Evolutionary conservation across 2,888 invertebrate species (phyloP), one percentile per base, ranked within the genome.

Genomic region (Matsumyia berberina): DNA sequence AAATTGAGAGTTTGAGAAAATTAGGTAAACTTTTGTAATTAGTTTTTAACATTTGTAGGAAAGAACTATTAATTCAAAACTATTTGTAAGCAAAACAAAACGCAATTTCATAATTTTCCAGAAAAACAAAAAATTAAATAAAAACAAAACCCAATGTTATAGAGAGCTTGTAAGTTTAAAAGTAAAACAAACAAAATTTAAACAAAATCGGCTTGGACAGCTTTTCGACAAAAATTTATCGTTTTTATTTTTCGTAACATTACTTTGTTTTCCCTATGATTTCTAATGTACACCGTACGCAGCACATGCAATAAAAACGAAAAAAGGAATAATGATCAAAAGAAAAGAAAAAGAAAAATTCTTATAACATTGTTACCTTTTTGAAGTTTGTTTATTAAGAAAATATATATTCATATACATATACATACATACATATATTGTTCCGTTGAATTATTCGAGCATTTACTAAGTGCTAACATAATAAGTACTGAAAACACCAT

Each of bases 11-110:
- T 74, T 74, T 74, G 74, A 19, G 60, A 86, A 29, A 72, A 81
- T 62, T 53, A 70, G 70, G 76, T 66, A 69, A 70, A 80, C 69
- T 83, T 76, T 83, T 66, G 78, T 79, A 86, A 81, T 76, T 67
- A 69, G 73, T 66, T 69, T 73, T 39, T 57, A 74, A 53, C 17
- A 60, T 69, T 76, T 73, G 35, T 53, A 58, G 31, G 12, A 42
- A 67, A 69, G 29, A 70, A 66, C 62, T 62, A 73, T 66, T 66
- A 70, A 66, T 79, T 74, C 39, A 82, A 66, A 60, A 37, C 44
- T 67, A 77, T 55, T 67, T 76, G 7, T 69, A 82, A 70, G 67
- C 46, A 57, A 35, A 72, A 57, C 35, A n/a, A 60, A 51, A 69
- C 42, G 7, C 29, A 74, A 69, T 74, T 80, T 60, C 67, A 53